phyloP scores from a whole-genome alignment of 1,140 invertebrate species.

The Orchesella cincta region DNA sequence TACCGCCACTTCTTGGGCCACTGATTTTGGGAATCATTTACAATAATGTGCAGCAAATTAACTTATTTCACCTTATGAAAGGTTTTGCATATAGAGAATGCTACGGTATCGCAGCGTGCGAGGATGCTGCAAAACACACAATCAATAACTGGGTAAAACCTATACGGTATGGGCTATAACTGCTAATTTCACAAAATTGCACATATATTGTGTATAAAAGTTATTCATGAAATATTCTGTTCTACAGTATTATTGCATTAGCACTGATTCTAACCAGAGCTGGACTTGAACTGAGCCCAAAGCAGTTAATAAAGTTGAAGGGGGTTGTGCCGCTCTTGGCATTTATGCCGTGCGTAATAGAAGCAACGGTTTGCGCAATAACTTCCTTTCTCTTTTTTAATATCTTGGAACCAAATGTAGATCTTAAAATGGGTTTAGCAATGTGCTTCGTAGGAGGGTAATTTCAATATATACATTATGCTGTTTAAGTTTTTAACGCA shows the following conservation, averaged over 20 bases:
- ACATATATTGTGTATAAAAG: background rate
- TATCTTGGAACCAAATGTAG: background rate
- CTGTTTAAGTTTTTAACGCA: background rate
- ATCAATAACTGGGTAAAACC: constrained; percentile 28
- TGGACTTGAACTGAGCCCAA: constrained; percentile 44
- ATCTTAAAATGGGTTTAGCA: background rate
- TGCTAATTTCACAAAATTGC: background rate
- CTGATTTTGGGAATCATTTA: constrained; percentile 44
- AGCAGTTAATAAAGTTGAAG: constrained; percentile 44
- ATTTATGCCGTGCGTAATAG: constrained; percentile 43
- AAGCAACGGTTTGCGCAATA: constrained; percentile 6
- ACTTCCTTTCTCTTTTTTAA: constrained; percentile 28
- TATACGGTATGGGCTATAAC: background rate
- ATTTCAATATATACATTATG: background rate
- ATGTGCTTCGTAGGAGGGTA: constrained; percentile 48
- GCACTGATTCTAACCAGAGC: constrained; percentile 46
- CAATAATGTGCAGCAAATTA: constrained; percentile 34
- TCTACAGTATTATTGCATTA: constrained; percentile 41
- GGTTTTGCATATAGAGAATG: background rate
- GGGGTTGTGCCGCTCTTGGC: constrained; percentile 43
- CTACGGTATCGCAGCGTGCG: background rate
- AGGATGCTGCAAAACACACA: background rate
- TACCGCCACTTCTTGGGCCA: constrained; percentile 23
- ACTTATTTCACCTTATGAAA: constrained; percentile 32
- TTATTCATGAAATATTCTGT: background rate